Evolutionary conservation across 2,797 vertebrate genomes (phyloP).

Genomic region (Chelmon rostratus): DNA sequence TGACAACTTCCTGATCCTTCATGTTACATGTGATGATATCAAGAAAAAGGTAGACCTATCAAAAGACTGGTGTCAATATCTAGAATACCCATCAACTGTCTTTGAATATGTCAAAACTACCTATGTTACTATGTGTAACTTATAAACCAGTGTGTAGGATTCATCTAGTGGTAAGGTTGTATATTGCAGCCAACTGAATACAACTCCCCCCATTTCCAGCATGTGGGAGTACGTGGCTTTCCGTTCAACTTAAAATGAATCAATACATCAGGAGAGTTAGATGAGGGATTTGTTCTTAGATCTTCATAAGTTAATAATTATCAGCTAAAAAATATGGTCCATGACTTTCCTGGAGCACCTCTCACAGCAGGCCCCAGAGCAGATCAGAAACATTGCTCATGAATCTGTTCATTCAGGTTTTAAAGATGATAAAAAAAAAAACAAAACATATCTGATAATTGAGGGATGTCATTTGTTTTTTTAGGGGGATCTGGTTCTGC

Average conservation of each 20-base stretch:
- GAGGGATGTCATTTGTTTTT: neutral
- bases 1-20: conserved; percentile 92
- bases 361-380: neutral
- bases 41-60: conserved; percentile 90
- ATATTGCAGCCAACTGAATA: no score
- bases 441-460: neutral
- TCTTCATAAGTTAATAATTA: neutral
- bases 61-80: neutral
- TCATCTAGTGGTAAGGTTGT: no score
- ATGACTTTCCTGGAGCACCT: neutral
- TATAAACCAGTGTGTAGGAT: neutral
- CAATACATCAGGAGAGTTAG: no score
- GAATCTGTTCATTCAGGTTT: neutral
- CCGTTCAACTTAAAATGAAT: no score
- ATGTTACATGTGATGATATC: conserved; percentile 89
- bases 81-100: neutral
- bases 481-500: conserved; percentile 93
- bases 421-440: neutral
- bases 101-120: conserved; percentile 3
- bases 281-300: neutral
- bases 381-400: neutral
- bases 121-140: no score
- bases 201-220: no score
- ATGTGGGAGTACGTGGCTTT: no score
- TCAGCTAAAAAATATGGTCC: neutral